Conservation (phyloP, 2,888 invertebrate genomes). For the Crioceris asparagi region DNA sequence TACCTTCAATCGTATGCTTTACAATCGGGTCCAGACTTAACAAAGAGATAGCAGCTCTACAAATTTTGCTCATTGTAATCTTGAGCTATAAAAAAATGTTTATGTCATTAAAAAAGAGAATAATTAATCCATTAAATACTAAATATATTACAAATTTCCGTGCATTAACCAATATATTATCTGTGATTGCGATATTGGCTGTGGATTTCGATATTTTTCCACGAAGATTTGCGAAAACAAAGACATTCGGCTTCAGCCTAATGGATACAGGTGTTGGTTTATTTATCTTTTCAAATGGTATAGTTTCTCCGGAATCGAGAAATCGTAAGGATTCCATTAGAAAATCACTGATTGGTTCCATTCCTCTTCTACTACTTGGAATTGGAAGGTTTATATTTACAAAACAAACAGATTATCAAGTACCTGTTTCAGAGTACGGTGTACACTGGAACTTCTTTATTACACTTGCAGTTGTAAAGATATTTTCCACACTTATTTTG, state of each 20-base stretch:
- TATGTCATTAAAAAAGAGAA: no score
- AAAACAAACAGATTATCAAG: constrained; percentile 65
- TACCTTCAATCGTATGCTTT: no score
- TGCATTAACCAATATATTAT: constrained; percentile 59
- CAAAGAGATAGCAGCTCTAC: no score
- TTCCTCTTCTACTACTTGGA: constrained; percentile 50
- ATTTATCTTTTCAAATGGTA: constrained; percentile 71
- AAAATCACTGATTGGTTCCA: constrained; percentile 33
- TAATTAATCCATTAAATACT: no score
- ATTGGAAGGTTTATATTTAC: constrained; percentile 49
- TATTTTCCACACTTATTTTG: constrained; percentile 54
- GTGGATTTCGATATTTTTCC: constrained; percentile 90
- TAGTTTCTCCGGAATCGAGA: constrained; percentile 52
- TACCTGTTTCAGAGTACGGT: constrained; percentile 89
- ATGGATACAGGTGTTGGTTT: constrained; percentile 96
- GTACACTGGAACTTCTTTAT: constrained; percentile 98
- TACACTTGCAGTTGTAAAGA: constrained; percentile 75
- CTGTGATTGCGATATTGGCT: constrained; percentile 76
- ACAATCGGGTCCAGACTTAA: no score
- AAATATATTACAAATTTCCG: constrained; percentile 55
- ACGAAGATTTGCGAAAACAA: constrained; percentile 76
- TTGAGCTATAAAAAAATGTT: no score
- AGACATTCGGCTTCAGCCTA: constrained; percentile 70
- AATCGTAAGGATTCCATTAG: constrained; percentile 28
- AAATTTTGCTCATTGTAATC: no score